These are phyloP conservation scores for Cottoperca gobio DNA, from an alignment of 2,797 vertebrate species.

Conservation along the genomic window DNA sequence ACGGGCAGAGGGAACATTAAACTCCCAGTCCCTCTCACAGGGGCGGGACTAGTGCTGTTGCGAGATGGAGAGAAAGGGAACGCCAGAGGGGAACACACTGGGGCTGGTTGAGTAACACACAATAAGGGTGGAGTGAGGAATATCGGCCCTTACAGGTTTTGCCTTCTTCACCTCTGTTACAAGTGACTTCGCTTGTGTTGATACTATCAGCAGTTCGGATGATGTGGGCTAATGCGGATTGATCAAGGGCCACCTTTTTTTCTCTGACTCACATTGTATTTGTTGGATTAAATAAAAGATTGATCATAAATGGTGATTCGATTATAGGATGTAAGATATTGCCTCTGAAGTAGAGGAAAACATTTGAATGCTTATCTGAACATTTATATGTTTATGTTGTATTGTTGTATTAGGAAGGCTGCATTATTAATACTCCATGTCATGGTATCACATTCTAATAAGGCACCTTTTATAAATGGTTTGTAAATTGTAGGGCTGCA, in stretches of 20 bases:
- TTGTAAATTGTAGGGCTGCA: neutral
- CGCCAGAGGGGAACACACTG: neutral
- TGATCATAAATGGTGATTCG: neutral
- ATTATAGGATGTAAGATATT: neutral
- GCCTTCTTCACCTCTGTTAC: neutral
- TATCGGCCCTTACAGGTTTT: conserved; percentile 22
- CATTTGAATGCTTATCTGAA: neutral
- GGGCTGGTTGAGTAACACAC: neutral
- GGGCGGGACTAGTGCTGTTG: conserved; percentile 42
- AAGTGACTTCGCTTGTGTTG: conserved; percentile 25
- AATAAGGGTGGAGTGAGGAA: conserved; percentile 17
- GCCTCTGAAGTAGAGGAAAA: neutral
- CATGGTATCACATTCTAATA: neutral
- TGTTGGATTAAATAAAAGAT: no score
- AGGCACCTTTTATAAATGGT: no score
- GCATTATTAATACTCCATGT: no score
- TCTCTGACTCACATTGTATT: neutral
- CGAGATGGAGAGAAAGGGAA: conserved; percentile 53
- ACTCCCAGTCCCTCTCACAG: conserved; percentile 25
- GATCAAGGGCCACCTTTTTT: neutral
- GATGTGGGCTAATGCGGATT: neutral
- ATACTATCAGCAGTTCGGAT: conserved; percentile 13
- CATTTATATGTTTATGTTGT: neutral
- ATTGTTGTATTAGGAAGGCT: neutral
- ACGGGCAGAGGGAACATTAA: conserved; percentile 39